phyloP scores from a whole-genome alignment of 1,140 invertebrate species.

The Drosophila kepulauana region DNA sequence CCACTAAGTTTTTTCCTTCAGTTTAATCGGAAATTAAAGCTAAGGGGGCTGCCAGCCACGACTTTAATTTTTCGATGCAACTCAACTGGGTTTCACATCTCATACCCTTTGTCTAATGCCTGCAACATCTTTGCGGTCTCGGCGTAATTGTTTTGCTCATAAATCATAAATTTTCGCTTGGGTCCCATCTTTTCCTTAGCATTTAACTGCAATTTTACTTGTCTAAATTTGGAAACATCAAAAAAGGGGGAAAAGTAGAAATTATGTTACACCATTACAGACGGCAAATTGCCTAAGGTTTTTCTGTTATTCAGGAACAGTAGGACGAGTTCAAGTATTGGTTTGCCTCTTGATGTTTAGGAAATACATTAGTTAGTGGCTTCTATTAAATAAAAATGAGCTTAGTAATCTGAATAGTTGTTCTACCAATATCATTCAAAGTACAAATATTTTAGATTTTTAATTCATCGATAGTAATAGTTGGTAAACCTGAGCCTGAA shows the following conservation, averaged over 20 bases:
- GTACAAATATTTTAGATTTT: too few species aligned
- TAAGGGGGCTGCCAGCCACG: constrained; percentile 73
- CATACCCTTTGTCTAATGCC: constrained; percentile 50
- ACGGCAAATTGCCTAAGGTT: constrained; percentile 58
- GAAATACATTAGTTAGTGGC: too few species aligned
- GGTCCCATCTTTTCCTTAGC: constrained; percentile 59
- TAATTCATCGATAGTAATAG: too few species aligned
- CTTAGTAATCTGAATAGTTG: too few species aligned
- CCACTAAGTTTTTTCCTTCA: constrained; percentile 58
- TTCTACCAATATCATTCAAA: too few species aligned
- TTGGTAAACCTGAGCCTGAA: too few species aligned
- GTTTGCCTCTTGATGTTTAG: background rate
- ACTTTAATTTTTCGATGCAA: constrained; percentile 79
- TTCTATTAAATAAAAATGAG: too few species aligned
- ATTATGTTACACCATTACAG: constrained; percentile 53
- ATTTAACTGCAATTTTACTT: constrained; percentile 76
- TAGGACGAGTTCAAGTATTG: too few species aligned
- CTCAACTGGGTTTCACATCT: constrained; percentile 44
- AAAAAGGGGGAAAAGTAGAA: constrained; percentile 3
- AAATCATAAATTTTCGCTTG: constrained; percentile 74
- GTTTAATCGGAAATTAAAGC: constrained; percentile 83
- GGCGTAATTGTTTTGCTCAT: constrained; percentile 76
- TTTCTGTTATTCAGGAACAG: background rate
- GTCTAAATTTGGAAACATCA: constrained; percentile 45
- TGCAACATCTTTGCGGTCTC: constrained; percentile 69